Base-by-base conservation (phyloP, 2,797 vertebrate species). In the Saxicola maurus region DNA sequence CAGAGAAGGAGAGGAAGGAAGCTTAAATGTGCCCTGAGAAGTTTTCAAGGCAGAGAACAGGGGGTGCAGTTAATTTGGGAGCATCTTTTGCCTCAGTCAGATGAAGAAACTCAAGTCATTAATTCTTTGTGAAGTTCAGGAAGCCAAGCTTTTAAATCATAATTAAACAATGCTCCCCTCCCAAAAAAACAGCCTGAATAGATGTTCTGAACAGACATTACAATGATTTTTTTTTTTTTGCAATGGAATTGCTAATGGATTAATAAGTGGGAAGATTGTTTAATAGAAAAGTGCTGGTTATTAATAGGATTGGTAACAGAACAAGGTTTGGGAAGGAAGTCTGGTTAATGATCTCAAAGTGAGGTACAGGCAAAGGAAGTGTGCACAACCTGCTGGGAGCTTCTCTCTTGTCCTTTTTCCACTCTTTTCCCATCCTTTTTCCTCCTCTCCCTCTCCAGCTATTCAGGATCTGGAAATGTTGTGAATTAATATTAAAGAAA, bases 191-290 rank as follows among this genome's bases (percentile, higher is more conserved):
- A 42, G 42, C 42, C 18, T 42, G 52, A 82, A 59, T 3, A 64
- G 55, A 57, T 10, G 7, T 78, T 59, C 45, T 69, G 59, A 78
- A 46, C 14, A 89, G 73, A 77, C 23, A 37, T 27, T 35, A 55
- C 67, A 79, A 28, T 42, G 52, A 56, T 35, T 12, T 35, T 35
- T 35, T 35, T 35, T 21, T 83, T 71, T 80, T 84, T 61, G 84
- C 68, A 51, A 6, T n/a, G 73, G 74, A 87, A 82, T 80, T 80
- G 74, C 45, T 93, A 92, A 94, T 95, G 80, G 91, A 80, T 88
- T 92, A 67, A 66, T 91, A 91, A 94, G 46, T 92, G 68, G 73
- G 57, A 68, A 51, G 53, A 75, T 85, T 59, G 52, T 57, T 84
- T 91, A 78, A 94, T 17, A 83, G 80, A 11, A 86, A 31, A 46